Percentiles rank a stretch among this genome's conserved stretches.
Conservation (phyloP, 37 sponge, comb jelly and placozoan genomes). For the Beroe ovata region DNA sequence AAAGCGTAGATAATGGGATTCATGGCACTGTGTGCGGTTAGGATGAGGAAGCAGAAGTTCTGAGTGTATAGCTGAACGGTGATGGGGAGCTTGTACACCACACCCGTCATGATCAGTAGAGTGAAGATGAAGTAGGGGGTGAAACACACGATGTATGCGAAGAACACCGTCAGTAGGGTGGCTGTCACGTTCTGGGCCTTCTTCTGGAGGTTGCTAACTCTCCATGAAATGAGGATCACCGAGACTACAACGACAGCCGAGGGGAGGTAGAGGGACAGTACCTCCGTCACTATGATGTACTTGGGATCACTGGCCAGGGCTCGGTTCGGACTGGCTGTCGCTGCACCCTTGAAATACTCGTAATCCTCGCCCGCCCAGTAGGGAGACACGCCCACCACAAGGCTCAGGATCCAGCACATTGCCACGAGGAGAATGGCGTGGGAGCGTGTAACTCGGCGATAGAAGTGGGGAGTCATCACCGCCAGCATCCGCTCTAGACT, state of each 20-base stretch:
- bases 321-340: background rate
- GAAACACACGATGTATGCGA: slow-evolving; percentile 40
- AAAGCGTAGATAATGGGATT: slow-evolving; percentile 43
- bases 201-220: background rate
- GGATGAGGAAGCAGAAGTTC: slow-evolving; percentile 38
- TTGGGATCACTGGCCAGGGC: background rate
- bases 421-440: background rate
- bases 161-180: slow-evolving; percentile 29
- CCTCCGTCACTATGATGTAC: slow-evolving; percentile 5
- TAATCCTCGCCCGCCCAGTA: background rate
- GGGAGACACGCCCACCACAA: slow-evolving; percentile 1
- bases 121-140: slow-evolving; percentile 52
- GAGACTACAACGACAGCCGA: slow-evolving; percentile 2
- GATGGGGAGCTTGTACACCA: background rate
- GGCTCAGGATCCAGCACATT: slow-evolving; percentile 15
- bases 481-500: slow-evolving; percentile 27
- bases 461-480: slow-evolving; percentile 40
- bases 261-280: slow-evolving; percentile 56
- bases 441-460: background rate
- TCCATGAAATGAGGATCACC: slow-evolving; percentile 5
- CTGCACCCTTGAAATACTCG: slow-evolving; percentile 32
- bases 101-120: background rate
- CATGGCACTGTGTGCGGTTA: slow-evolving; percentile 6
- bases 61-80: slow-evolving; percentile 14
- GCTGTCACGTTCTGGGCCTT: background rate